phyloP scores from a whole-genome alignment of 2,113 vertebrate species.

The Lagopus muta region DNA sequence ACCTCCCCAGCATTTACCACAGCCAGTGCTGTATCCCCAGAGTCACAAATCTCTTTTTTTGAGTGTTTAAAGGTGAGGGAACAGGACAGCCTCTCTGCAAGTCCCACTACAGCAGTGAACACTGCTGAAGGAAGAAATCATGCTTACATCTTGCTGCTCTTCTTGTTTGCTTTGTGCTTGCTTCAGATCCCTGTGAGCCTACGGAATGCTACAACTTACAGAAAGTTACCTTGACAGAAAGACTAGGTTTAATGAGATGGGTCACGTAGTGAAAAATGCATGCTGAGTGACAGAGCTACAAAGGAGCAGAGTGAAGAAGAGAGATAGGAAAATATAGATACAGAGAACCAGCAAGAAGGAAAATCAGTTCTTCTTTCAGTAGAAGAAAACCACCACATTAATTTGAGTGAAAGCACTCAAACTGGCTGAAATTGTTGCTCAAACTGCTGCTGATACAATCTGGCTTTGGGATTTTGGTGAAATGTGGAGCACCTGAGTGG shows the following conservation, averaged over 20 bases:
- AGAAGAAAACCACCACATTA: fast-evolving
- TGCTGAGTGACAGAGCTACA: fast-evolving
- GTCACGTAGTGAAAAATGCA: fast-evolving
- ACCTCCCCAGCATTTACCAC: neutral
- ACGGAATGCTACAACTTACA: fast-evolving
- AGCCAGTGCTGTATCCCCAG: neutral
- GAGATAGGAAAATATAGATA: fast-evolving
- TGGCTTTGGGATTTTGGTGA: neutral
- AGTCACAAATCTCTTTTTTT: neutral
- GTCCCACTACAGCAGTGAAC: neutral
- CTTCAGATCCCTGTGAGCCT: neutral
- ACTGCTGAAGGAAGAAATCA: fast-evolving
- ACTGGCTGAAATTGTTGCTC: neutral
- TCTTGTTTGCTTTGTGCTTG: neutral
- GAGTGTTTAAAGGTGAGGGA: neutral
- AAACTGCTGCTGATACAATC: neutral
- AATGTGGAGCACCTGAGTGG: neutral
- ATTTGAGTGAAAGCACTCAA: neutral
- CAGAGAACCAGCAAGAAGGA: fast-evolving
- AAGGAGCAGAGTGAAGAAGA: neutral
- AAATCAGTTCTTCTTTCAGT: fast-evolving
- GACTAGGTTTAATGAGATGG: neutral
- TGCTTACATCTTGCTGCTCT: neutral
- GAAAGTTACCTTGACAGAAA: neutral
- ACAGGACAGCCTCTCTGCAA: neutral